Evolutionary conservation across 2,888 invertebrate species (phyloP).

Genomic region (Trissolcus brochymenae): DNA sequence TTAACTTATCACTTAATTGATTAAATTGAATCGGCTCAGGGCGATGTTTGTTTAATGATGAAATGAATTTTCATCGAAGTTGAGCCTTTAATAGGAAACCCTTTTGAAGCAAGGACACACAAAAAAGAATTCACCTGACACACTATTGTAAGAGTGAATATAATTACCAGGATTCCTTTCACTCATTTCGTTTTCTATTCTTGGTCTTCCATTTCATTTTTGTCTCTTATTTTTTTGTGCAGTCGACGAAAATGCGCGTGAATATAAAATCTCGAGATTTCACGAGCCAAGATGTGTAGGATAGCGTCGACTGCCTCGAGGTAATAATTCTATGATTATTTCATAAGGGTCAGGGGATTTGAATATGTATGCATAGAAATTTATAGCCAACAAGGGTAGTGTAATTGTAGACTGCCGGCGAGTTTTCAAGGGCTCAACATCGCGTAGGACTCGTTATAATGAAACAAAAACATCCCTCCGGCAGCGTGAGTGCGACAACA

Average conservation of each 20-base stretch:
- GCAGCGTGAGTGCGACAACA: constrained; percentile 64
- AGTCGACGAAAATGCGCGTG: constrained; percentile 10
- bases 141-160: background rate
- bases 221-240: constrained; percentile 1
- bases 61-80: too few species aligned
- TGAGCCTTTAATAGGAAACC: too few species aligned
- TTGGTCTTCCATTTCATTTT: constrained; percentile 12
- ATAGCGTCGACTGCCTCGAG: constrained; percentile 61
- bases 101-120: too few species aligned
- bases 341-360: constrained; percentile 69
- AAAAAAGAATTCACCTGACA: background rate
- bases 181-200: constrained; percentile 21
- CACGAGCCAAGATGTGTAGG: constrained; percentile 57
- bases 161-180: constrained; percentile 36
- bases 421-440: constrained; percentile 59
- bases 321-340: constrained; percentile 74
- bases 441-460: constrained; percentile 64
- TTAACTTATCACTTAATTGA: too few species aligned
- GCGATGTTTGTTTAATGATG: too few species aligned
- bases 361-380: constrained; percentile 74
- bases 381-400: constrained; percentile 68
- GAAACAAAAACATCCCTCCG: constrained; percentile 74
- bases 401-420: constrained; percentile 67
- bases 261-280: constrained; percentile 38
- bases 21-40: background rate